These are phyloP conservation scores for Cantharis nigra DNA, from an alignment of 2,888 invertebrate species.

Conservation along the genomic window DNA sequence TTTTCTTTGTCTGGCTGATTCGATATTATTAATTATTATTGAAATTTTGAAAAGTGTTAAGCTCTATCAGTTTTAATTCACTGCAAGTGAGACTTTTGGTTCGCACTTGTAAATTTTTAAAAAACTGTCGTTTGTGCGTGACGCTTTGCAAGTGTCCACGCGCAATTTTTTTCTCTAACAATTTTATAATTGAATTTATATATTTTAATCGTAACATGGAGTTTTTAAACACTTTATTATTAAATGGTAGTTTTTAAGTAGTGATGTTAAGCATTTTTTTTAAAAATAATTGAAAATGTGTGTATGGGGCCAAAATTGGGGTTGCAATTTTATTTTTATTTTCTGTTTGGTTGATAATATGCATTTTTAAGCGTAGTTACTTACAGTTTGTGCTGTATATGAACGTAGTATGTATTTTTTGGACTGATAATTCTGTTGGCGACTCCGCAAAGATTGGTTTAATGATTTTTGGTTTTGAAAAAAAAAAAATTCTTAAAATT, in stretches of 20 bases:
- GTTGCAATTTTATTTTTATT: conserved; percentile 19
- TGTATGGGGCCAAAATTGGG: conserved; percentile 13
- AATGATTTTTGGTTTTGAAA: conserved; percentile 21
- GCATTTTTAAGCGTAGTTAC: conserved; percentile 27
- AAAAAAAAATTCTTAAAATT: not conserved
- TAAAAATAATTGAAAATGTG: conserved; percentile 19
- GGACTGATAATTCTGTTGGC: conserved; percentile 28
- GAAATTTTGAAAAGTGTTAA: not conserved
- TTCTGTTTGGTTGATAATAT: conserved; percentile 2
- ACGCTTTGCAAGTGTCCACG: not conserved
- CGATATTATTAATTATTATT: not conserved
- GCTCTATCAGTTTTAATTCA: not conserved
- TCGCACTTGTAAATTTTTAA: not conserved
- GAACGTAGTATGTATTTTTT: conserved; percentile 14
- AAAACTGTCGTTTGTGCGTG: not conserved
- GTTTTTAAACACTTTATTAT: conserved; percentile 19
- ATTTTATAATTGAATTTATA: conserved; percentile 14
- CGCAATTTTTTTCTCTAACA: not conserved
- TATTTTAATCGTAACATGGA: conserved; percentile 23
- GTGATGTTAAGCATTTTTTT: conserved; percentile 21
- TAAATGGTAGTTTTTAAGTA: conserved; percentile 23
- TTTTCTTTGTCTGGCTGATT: not conserved
- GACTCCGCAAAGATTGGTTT: conserved; percentile 34
- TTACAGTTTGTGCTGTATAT: conserved; percentile 23
- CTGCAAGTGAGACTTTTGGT: not conserved